Evolutionary conservation across 2,888 invertebrate genomes (phyloP), one percentile per base, ranked within the genome.

Genomic region (Hartigia nigra): DNA sequence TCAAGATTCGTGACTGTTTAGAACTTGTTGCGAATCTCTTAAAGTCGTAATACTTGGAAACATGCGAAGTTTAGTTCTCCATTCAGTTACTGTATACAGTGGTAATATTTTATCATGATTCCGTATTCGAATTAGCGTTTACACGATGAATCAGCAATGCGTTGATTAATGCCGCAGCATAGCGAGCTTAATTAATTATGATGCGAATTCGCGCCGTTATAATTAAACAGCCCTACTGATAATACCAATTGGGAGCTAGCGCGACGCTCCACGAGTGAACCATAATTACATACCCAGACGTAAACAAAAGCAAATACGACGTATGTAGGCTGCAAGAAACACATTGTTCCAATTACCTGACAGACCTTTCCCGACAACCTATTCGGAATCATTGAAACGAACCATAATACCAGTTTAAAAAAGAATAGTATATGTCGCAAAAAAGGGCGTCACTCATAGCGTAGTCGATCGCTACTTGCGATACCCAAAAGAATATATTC

Each of bases 91-190:
- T 55, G 55, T 55, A 55, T 23, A 23, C 55, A 55, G 55, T 55
- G 23, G 55, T 23, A 55, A 55, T 55, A 55, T 55, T 55, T 55
- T 55, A 55, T 55, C 55, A 23, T 23, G 55, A 55, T 55, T 55
- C 55, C 55, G 55, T 55, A 55, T 23, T 55, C 55, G 55, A 55
- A 55, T 55, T 55, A 55, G 55, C 55, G 55, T 55, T 23, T 55
- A 55, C 55, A 72, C 23, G 31, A 34, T 31, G 72, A 72, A 72
- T 72, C 72, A 72, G 31, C 72, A 34, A 34, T 32, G 72, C 72
- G 72, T 72, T 32, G 34, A 34, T 32, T 35, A 31, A 34, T 35
- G 34, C 35, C 31, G n/a, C 31, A 32, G 72, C 72, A 32, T 35
- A 12, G 31, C 12, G 34, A 72, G 31, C 72, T 72, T 72, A 72